A percentile compares a stretch with the other conserved stretches of the same genome.
phyloP scores from a whole-genome alignment of 2,888 invertebrate species.

The Anoplius nigerrimus region DNA sequence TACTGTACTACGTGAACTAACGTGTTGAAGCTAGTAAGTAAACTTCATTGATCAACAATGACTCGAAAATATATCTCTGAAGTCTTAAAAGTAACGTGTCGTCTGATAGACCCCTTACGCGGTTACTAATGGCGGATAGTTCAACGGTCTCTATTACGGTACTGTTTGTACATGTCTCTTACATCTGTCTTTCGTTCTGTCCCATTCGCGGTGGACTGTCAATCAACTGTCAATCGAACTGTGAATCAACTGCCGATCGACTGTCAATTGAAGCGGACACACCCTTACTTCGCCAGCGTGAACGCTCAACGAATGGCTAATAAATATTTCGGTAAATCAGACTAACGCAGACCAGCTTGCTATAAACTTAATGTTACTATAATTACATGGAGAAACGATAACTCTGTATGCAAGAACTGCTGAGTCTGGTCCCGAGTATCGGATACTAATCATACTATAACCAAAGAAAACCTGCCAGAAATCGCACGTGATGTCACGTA shows the following conservation, averaged over 20 bases:
- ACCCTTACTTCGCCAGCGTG: no score
- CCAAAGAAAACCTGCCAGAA: no score
- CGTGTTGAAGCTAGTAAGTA: constrained; percentile 54
- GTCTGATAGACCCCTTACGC: constrained; percentile 34
- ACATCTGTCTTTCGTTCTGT: constrained; percentile 10
- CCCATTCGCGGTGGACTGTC: constrained; percentile 7
- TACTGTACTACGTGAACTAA: constrained; percentile 54
- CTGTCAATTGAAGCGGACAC: no score
- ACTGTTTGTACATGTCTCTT: constrained; percentile 39
- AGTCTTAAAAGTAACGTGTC: constrained; percentile 52
- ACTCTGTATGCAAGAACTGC: no score
- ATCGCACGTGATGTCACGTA: no score
- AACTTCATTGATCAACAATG: constrained; percentile 71
- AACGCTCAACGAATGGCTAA: no score
- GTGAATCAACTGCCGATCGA: constrained; percentile 25
- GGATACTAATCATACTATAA: no score
- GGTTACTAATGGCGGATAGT: constrained; percentile 36
- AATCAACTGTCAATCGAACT: constrained; percentile 34
- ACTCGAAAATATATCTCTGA: constrained; percentile 67
- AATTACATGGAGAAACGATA: no score
- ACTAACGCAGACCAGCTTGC: no score
- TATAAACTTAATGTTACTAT: no score
- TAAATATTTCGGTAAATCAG: no score
- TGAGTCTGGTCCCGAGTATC: no score
- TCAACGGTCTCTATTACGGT: constrained; percentile 22